Evolutionary conservation across 1,140 invertebrate species (phyloP).

Genomic region (Notospermus geniculatus): DNA sequence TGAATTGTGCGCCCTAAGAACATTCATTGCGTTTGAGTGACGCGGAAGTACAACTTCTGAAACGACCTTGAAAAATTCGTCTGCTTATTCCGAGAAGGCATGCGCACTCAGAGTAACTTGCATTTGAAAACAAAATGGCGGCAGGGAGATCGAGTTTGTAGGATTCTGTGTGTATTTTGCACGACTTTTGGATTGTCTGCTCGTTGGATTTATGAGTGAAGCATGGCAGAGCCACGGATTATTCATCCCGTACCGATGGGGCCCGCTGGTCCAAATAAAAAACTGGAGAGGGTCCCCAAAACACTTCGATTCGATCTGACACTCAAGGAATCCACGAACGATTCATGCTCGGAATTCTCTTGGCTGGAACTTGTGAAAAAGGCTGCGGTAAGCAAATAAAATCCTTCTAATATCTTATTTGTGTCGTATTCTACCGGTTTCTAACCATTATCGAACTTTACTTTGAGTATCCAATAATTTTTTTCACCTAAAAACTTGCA

Average conservation of each 20-base stretch:
- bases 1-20: not conserved
- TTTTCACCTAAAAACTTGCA: not conserved
- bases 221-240: conserved; percentile 61
- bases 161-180: conserved; percentile 2
- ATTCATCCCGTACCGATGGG: conserved; percentile 53
- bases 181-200: not conserved
- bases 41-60: not conserved
- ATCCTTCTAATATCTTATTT: not conserved
- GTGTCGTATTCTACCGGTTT: not conserved
- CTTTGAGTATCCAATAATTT: not conserved
- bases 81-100: not conserved
- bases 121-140: conserved; percentile 26
- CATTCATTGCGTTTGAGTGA: not conserved
- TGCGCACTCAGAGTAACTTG: not conserved
- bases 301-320: conserved; percentile 62
- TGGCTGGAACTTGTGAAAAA: conserved; percentile 63
- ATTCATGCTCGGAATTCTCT: conserved; percentile 65
- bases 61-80: conserved; percentile 2
- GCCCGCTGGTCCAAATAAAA: conserved; percentile 42
- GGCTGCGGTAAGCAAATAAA: conserved; percentile 60
- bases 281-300: conserved; percentile 57
- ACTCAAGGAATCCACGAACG: conserved; percentile 65
- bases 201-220: conserved; percentile 11
- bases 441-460: not conserved
- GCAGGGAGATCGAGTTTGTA: conserved; percentile 17